Conservation (phyloP, 1,140 invertebrate species). For the Rhopalosiphum maidis region DNA sequence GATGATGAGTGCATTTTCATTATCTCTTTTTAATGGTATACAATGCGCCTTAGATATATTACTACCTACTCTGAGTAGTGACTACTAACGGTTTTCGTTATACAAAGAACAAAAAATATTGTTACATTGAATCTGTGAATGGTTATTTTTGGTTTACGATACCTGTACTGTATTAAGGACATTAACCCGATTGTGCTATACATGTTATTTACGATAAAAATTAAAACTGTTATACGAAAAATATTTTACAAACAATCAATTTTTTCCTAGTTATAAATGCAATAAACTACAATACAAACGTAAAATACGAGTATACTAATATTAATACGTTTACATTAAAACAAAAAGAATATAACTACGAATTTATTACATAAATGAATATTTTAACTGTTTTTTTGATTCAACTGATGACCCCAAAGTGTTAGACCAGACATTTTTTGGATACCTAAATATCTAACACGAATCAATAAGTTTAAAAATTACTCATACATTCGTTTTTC, state of each 20-base stretch:
- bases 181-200: not conserved
- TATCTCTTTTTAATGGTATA: conserved; percentile 51
- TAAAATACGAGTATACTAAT: not conserved
- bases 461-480: not conserved
- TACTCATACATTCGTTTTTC: not conserved
- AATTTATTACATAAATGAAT: not conserved
- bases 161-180: not conserved
- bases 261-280: not conserved
- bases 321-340: not conserved
- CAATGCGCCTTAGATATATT: conserved; percentile 16
- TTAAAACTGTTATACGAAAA: not conserved
- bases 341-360: not conserved
- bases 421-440: not conserved
- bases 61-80: not conserved
- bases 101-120: conserved; percentile 52
- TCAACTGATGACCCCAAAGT: not conserved
- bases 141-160: not conserved
- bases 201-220: not conserved
- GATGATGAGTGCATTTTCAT: conserved; percentile 55
- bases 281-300: not conserved
- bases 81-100: conserved; percentile 20
- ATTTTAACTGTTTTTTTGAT: not conserved
- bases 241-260: not conserved
- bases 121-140: conserved; percentile 43
- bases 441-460: not conserved